phyloP scores from a whole-genome alignment of 1,140 invertebrate species.

The Doryteuthis pealeii region DNA sequence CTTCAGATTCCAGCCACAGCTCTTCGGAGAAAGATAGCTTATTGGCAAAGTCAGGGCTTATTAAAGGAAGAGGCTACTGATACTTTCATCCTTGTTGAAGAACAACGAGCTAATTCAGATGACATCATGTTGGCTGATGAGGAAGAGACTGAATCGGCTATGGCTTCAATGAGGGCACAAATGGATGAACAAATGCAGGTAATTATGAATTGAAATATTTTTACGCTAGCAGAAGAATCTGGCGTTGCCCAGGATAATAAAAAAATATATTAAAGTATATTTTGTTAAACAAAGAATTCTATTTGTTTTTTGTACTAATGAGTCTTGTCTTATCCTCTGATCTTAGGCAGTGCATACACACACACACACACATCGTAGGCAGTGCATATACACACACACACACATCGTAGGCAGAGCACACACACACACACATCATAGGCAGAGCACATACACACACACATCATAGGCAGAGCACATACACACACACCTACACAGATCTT shows the following conservation, averaged over 20 bases:
- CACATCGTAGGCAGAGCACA: too few relatives aligned
- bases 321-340: too few relatives aligned
- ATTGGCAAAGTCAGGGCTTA: slow-evolving; percentile 81
- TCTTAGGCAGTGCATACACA: too few relatives aligned
- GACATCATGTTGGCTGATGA: slow-evolving; percentile 80
- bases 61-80: slow-evolving; percentile 76
- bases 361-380: background rate
- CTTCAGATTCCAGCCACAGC: slow-evolving; percentile 83
- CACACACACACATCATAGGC: background rate
- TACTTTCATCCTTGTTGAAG: slow-evolving; percentile 78
- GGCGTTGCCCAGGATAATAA: too few relatives aligned
- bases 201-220: too few relatives aligned
- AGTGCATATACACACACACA: too few relatives aligned
- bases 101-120: slow-evolving; percentile 60
- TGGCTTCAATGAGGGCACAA: slow-evolving; percentile 90
- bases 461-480: background rate
- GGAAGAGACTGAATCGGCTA: slow-evolving; percentile 87
- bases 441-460: background rate
- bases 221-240: too few relatives aligned
- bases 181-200: slow-evolving; percentile 74
- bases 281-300: too few relatives aligned
- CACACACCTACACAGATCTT: slow-evolving; percentile 14
- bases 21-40: slow-evolving; percentile 80
- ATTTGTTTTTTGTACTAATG: slow-evolving; percentile 1
- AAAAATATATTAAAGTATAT: too few relatives aligned